Evolutionary conservation across 2,113 vertebrate genomes (phyloP), one percentile per base, ranked within the genome.

Genomic region (Anoplopoma fimbria): DNA sequence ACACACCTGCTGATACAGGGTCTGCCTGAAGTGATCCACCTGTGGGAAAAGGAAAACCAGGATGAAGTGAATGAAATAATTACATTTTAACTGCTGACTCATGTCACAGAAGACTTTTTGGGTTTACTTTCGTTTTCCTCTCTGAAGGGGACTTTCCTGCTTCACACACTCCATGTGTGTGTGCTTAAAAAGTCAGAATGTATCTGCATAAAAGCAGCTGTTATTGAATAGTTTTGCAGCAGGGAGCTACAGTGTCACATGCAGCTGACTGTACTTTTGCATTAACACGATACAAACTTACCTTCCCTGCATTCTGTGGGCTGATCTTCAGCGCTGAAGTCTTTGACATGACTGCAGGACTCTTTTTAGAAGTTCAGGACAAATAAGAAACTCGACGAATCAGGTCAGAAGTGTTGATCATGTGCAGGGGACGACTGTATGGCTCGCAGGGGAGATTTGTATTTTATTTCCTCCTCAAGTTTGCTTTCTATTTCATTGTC

Each of bases 21-120:
- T 89, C 80, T 95, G 91, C 58, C 93, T 93, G 93, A 94, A 97
- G 91, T 83, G 92, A n/a, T 96, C 95, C 86, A 97, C 95, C 96
- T 97, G 90, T 19, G 55, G 38, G 19, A 23, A 13, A 23, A 31
- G 3, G 14, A 14, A 51, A 73, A 71, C 70, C 1, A 45, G n/a
- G 14, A n/a, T 14, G 21, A 25, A 72, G 29, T 60, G 2, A 75
- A 63, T 9, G 2, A 55, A 29, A 36, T 3, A 12, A 5, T 12
- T 6, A 6, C 2, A 14, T 38, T 60, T 8, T 6, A 78, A 10
- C 27, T 58, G 89, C 81, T 87, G 87, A 89, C 23, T 93, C 89
- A 91, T 17, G 69, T 69, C 51, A n/a, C 3, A 33, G 1, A 45
- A 61, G n/a, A n/a, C n/a, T n/a, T n/a, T n/a, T n/a, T n/a, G n/a